These are phyloP conservation scores for Aplysia californica DNA, from an alignment of 1,140 invertebrate species.

Conservation along the genomic window DNA sequence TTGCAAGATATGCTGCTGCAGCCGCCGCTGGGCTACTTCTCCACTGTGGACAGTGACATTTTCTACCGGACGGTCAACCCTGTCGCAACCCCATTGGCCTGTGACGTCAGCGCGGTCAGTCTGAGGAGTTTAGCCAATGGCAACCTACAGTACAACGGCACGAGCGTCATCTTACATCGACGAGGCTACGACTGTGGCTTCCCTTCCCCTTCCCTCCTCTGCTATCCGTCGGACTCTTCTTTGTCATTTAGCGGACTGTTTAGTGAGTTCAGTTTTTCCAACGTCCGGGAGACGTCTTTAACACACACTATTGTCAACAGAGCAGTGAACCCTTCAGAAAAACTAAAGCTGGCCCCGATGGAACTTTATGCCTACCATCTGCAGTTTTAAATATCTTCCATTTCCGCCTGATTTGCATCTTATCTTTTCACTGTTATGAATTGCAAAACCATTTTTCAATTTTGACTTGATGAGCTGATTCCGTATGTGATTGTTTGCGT, in stretches of 20 bases:
- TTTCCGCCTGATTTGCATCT: not conserved
- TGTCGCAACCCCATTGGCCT: conserved; percentile 41
- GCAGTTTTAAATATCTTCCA: not conserved
- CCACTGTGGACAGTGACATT: conserved; percentile 44
- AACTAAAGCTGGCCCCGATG: conserved; percentile 24
- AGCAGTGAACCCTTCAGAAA: conserved; percentile 2
- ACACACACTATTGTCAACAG: conserved; percentile 49
- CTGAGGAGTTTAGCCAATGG: conserved; percentile 50
- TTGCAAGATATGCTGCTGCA: conserved; percentile 51
- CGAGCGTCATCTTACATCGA: conserved; percentile 54
- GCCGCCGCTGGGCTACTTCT: conserved; percentile 46
- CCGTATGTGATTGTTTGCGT: too few relatives aligned
- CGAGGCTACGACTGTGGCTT: conserved; percentile 53
- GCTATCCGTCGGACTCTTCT: conserved; percentile 26
- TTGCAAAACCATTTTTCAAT: too few relatives aligned
- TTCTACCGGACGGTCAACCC: conserved; percentile 39
- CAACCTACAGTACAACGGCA: conserved; percentile 51
- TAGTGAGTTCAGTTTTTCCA: conserved; percentile 37
- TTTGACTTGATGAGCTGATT: too few relatives aligned
- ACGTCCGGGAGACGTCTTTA: conserved; percentile 51
- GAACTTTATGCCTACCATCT: conserved; percentile 31
- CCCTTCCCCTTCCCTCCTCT: conserved; percentile 37
- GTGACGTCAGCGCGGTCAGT: conserved; percentile 51
- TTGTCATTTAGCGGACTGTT: conserved; percentile 41
- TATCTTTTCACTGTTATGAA: not conserved